A percentile compares a stretch with the other conserved stretches of the same genome.
Conservation (phyloP, 92 coral and sea anemone genomes). For the Muricea muricata region DNA sequence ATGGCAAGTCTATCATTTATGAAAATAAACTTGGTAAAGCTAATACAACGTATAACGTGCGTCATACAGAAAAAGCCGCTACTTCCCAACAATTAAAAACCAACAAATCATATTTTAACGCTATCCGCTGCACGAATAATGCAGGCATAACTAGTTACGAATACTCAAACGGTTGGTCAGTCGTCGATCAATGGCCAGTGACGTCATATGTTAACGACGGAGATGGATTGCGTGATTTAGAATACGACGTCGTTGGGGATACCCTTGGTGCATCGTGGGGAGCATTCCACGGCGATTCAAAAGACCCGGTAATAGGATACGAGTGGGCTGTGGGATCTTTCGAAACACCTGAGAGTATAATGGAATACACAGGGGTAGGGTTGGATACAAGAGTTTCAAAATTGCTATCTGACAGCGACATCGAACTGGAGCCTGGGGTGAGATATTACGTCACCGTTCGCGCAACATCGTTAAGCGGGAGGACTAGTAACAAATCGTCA, state of each 20-base stretch:
- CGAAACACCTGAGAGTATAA: conserved; percentile 67
- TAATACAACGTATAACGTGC: conserved; percentile 27
- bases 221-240: conserved; percentile 50
- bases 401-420: conserved; percentile 70
- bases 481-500: conserved; percentile 71
- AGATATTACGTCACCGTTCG: conserved; percentile 80
- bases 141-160: conserved; percentile 64
- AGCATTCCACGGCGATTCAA: conserved; percentile 68
- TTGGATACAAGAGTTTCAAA: conserved; percentile 61
- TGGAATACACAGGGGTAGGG: conserved; percentile 78
- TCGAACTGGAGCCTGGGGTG: conserved; percentile 73
- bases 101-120: conserved; percentile 62
- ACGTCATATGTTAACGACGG: conserved; percentile 75
- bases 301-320: conserved; percentile 83
- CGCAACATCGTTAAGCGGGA: conserved; percentile 75
- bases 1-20: conserved; percentile 8
- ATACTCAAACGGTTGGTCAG: conserved; percentile 89
- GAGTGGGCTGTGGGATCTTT: conserved; percentile 90
- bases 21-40: neutral
- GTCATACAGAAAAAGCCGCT: conserved; percentile 61
- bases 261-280: conserved; percentile 87
- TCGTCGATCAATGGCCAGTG: conserved; percentile 83
- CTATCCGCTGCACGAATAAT: conserved; percentile 74
- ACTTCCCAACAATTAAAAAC: conserved; percentile 35
- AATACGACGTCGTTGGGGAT: conserved; percentile 71